Evolutionary conservation across 2,797 vertebrate genomes (phyloP).

Genomic region (Poecile montanus): DNA sequence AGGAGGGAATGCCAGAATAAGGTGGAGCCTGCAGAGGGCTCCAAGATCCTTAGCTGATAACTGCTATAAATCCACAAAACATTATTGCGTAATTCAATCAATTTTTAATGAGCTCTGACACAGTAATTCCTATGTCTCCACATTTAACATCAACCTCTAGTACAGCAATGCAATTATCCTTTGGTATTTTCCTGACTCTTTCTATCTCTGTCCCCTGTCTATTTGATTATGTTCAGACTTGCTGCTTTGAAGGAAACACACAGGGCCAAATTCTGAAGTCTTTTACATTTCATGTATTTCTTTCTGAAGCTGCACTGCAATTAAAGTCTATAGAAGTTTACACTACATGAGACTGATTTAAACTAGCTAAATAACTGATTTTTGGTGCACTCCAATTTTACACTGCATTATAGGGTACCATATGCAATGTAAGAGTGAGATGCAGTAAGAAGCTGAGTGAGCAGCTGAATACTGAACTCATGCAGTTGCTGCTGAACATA

Average conservation of each 20-base stretch:
- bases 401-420: neutral
- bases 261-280: neutral
- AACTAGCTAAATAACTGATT: neutral
- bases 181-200: neutral
- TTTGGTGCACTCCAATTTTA: neutral
- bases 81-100: neutral
- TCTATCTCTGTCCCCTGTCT: neutral
- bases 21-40: slow-evolving; percentile 20
- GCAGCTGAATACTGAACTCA: neutral
- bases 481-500: neutral
- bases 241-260: neutral
- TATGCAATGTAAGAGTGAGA: neutral
- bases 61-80: neutral
- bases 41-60: slow-evolving; percentile 27
- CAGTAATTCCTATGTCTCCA: neutral
- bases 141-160: neutral
- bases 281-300: neutral
- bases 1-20: neutral
- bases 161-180: neutral
- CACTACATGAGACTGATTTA: neutral
- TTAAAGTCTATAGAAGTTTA: neutral
- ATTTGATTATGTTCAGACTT: neutral
- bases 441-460: neutral
- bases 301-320: neutral
- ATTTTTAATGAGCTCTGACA: slow-evolving; percentile 3